Evolutionary conservation across 2,113 vertebrate species (phyloP).

Genomic region (Diadophis punctatus): DNA sequence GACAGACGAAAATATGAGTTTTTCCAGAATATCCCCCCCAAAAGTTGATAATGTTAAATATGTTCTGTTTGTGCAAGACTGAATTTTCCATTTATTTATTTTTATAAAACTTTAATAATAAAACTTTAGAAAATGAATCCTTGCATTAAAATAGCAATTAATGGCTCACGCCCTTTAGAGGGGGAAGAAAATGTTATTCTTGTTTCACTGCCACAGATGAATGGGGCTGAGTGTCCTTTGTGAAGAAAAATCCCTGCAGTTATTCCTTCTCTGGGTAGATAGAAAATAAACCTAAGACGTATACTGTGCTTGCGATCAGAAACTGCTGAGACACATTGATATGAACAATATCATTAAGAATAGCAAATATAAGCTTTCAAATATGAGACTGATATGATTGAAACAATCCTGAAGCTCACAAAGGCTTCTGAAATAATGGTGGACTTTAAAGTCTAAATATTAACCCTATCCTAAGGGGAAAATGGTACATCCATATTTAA

Average conservation of each 20-base stretch:
- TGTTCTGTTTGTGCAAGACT: not conserved
- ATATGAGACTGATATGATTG: not conserved
- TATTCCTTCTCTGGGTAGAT: not conserved
- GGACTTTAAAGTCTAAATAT: not conserved
- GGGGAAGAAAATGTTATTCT: not conserved
- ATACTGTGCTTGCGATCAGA: not conserved
- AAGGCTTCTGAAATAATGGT: not conserved
- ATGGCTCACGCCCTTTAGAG: not conserved
- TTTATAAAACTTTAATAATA: not conserved
- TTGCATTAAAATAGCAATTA: not conserved
- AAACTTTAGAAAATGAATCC: not conserved
- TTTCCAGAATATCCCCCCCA: not conserved
- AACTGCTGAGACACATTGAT: not conserved
- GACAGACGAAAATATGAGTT: not conserved
- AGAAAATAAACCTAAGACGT: not conserved
- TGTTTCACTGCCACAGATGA: not conserved
- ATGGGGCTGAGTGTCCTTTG: not conserved
- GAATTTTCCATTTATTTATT: not conserved
- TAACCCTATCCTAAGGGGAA: not conserved
- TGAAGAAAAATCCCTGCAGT: not conserved
- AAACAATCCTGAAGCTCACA: not conserved
- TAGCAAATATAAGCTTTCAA: not conserved
- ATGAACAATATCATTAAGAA: not conserved
- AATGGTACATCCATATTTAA: not conserved
- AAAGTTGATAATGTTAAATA: not conserved